phyloP scores from a whole-genome alignment of 2,888 invertebrate species.

The Drosophila picticornis region DNA sequence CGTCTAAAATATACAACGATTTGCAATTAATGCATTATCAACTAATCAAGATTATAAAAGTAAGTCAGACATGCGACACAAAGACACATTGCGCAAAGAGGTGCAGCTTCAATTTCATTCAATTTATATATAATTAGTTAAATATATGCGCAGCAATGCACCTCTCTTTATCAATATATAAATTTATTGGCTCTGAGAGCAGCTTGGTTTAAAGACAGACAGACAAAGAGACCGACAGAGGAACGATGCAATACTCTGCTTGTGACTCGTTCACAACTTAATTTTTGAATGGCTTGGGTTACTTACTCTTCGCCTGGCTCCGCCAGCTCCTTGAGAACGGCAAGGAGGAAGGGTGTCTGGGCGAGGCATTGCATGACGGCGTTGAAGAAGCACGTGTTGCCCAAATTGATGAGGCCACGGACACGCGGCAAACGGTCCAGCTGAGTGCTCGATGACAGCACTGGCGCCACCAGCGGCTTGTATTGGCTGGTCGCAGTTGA shows the following conservation, averaged over 20 bases:
- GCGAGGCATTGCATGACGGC: slow-evolving; percentile 97
- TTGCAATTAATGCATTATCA: background rate
- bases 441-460: slow-evolving; percentile 1
- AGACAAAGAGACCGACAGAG: background rate
- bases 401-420: slow-evolving; percentile 94
- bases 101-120: too few species aligned
- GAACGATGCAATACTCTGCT: background rate
- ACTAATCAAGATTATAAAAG: background rate
- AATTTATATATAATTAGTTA: too few species aligned
- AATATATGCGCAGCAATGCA: background rate
- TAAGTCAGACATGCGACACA: too few species aligned
- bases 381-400: slow-evolving; percentile 99
- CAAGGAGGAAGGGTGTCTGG: slow-evolving; percentile 92
- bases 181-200: too few species aligned
- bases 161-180: too few species aligned
- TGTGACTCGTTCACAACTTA: background rate
- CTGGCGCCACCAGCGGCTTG: background rate
- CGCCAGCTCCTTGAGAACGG: slow-evolving; percentile 90
- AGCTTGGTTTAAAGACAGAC: background rate
- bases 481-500: background rate
- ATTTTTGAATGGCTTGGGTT: background rate
- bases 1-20: too few species aligned
- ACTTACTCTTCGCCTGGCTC: slow-evolving; percentile 88
- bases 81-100: too few species aligned
- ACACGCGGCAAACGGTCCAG: slow-evolving; percentile 86